These are phyloP conservation scores for Eremophila alpestris DNA, from an alignment of 2,797 vertebrate genomes.

Conservation along the genomic window DNA sequence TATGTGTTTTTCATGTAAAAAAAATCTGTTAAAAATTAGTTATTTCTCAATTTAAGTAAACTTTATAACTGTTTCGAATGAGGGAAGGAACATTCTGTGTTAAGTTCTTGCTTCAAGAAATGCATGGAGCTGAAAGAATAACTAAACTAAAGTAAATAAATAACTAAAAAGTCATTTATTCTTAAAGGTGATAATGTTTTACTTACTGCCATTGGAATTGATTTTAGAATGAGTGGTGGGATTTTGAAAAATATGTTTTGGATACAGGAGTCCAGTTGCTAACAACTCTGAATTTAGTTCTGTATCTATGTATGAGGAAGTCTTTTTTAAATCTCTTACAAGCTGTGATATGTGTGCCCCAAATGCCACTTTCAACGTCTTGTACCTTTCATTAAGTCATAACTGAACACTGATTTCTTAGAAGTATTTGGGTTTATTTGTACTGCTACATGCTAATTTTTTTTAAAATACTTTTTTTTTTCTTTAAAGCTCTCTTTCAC, in stretches of 20 bases:
- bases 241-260: not conserved
- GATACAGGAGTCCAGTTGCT: not conserved
- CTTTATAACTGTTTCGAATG: not conserved
- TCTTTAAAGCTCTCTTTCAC: conserved; percentile 76
- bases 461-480: not conserved
- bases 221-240: not conserved
- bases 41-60: not conserved
- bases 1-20: not conserved
- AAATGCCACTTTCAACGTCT: not conserved
- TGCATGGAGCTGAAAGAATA: not conserved
- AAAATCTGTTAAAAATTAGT: not conserved
- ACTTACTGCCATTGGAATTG: not conserved
- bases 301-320: not conserved
- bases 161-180: not conserved
- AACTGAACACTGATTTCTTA: not conserved
- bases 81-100: not conserved
- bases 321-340: not conserved
- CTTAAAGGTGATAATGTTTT: not conserved
- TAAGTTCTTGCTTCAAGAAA: not conserved
- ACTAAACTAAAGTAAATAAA: not conserved
- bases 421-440: not conserved
- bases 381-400: not conserved
- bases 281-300: not conserved
- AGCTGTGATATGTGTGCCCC: not conserved
- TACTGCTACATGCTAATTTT: not conserved